Percentiles rank a stretch among this genome's conserved stretches.
phyloP scores from a whole-genome alignment of 2,888 invertebrate species.

The Tachina lurida region DNA sequence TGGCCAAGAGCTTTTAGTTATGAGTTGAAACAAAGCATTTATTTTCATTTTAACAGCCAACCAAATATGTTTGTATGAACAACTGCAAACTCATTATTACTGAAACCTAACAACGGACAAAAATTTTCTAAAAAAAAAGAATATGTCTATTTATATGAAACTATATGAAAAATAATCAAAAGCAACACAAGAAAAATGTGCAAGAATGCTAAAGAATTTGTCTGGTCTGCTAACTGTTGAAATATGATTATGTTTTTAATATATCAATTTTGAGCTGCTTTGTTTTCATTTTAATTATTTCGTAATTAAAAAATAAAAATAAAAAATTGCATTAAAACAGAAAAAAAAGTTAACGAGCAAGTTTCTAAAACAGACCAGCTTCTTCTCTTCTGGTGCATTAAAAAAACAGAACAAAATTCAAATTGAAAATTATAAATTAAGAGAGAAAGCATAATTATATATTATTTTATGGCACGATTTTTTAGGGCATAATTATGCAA shows the following conservation, averaged over 20 bases:
- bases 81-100: constrained; percentile 30
- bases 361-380: too few relatives aligned
- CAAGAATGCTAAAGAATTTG: constrained; percentile 33
- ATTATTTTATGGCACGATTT: too few relatives aligned
- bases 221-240: constrained; percentile 58
- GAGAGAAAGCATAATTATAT: too few relatives aligned
- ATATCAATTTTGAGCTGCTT: constrained; percentile 67
- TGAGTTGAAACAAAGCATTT: too few relatives aligned
- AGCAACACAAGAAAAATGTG: constrained; percentile 5
- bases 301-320: constrained; percentile 36
- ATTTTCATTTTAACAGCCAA: neutral
- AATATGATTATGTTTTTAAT: constrained; percentile 66
- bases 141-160: too few relatives aligned
- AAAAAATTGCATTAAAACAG: neutral
- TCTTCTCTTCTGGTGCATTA: too few relatives aligned
- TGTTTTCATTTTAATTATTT: constrained; percentile 70
- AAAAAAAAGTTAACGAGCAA: too few relatives aligned
- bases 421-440: too few relatives aligned
- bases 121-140: too few relatives aligned
- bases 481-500: too few relatives aligned
- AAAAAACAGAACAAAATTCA: too few relatives aligned
- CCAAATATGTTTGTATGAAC: neutral
- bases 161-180: neutral
- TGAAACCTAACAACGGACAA: too few relatives aligned
- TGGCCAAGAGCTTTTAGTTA: constrained; percentile 32